phyloP scores from a whole-genome alignment of 53 echinoderm and acorn worm species.

The Hippasteria phrygiana region DNA sequence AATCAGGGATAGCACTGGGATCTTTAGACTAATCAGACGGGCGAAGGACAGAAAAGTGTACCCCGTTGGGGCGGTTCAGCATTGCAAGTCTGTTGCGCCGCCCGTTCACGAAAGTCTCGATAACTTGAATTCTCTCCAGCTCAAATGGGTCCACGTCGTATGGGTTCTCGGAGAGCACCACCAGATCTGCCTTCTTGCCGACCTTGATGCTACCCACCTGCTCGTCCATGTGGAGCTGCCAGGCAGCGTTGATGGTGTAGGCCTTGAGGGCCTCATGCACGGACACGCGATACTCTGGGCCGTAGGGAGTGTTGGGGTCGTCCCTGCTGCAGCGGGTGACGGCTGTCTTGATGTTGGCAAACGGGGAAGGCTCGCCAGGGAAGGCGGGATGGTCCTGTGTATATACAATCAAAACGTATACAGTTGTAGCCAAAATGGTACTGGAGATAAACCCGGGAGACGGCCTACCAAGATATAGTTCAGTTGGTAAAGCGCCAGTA shows the following conservation, averaged over 20 bases:
- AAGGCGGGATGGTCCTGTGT: constrained; percentile 64
- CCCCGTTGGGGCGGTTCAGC: no score
- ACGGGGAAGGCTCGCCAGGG: constrained; percentile 51
- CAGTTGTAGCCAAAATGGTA: no score
- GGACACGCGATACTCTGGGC: constrained; percentile 61
- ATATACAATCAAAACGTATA: neutral
- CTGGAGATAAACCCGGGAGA: no score
- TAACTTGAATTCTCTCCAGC: constrained; percentile 31
- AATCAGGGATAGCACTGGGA: no score
- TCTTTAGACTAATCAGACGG: neutral
- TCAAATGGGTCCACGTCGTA: constrained; percentile 69
- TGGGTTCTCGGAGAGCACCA: constrained; percentile 65
- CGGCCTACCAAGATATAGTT: no score
- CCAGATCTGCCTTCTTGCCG: constrained; percentile 70
- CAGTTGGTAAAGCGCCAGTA: no score
- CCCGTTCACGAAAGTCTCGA: constrained; percentile 41
- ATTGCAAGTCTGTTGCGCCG: constrained; percentile 50
- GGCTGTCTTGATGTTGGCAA: constrained; percentile 70
- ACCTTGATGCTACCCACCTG: constrained; percentile 62
- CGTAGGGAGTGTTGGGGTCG: constrained; percentile 62
- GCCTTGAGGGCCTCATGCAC: constrained; percentile 70
- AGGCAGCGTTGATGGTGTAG: constrained; percentile 71
- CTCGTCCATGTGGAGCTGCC: constrained; percentile 69
- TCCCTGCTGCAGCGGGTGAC: constrained; percentile 61
- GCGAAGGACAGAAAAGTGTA: neutral